Conservation (phyloP, 2,888 invertebrate genomes). For the Alentia gelatinosa region DNA sequence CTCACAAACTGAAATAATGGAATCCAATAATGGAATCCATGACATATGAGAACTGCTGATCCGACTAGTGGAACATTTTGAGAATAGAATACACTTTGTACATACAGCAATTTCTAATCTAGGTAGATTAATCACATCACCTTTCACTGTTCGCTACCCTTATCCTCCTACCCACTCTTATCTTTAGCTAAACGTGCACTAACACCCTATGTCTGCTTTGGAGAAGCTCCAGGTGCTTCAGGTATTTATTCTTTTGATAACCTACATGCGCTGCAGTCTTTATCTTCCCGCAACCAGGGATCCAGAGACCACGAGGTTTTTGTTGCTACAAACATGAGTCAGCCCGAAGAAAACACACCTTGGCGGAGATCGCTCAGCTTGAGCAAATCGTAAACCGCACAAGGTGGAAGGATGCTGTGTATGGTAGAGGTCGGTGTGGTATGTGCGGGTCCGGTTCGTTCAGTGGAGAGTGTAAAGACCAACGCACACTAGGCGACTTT, state of each 20-base stretch:
- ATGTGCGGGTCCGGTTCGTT: neutral
- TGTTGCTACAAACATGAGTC: neutral
- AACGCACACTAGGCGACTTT: too few relatives aligned
- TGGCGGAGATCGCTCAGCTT: neutral
- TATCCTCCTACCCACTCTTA: neutral
- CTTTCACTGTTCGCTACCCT: neutral
- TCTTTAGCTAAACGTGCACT: too few relatives aligned
- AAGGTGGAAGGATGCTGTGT: neutral
- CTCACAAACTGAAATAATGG: too few relatives aligned
- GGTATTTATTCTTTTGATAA: neutral
- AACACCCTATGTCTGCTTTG: too few relatives aligned
- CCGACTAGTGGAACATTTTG: too few relatives aligned
- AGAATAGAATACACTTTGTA: too few relatives aligned
- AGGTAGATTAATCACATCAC: too few relatives aligned
- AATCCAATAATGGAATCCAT: too few relatives aligned
- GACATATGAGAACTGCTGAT: too few relatives aligned
- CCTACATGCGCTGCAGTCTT: neutral
- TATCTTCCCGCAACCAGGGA: neutral
- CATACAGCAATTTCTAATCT: too few relatives aligned
- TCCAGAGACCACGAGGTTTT: neutral
- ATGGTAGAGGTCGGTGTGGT: neutral
- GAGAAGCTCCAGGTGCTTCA: too few relatives aligned
- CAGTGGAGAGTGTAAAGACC: neutral
- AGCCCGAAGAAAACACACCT: neutral
- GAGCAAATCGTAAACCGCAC: neutral